Evolutionary conservation across 2,113 vertebrate genomes (phyloP).

Genomic region (Ctenomys sociabilis): DNA sequence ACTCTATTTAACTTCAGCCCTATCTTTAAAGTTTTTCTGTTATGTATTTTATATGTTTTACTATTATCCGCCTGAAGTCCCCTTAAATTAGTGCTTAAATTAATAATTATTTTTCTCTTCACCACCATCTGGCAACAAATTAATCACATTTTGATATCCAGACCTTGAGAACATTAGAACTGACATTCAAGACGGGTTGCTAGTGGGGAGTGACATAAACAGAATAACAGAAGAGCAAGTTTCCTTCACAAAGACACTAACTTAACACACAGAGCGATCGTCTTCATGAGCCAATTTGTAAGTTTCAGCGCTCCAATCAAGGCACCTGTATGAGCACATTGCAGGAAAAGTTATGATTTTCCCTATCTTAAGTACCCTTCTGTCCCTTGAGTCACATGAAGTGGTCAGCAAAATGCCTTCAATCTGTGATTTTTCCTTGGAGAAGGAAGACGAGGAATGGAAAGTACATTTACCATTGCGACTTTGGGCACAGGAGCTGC

Average conservation of each 20-base stretch:
- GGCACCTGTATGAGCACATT: background rate
- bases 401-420: background rate
- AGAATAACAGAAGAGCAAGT: background rate
- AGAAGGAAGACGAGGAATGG: background rate
- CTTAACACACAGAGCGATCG: background rate
- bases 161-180: background rate
- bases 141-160: background rate
- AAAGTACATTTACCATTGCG: background rate
- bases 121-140: background rate
- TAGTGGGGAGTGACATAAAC: background rate
- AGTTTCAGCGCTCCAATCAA: background rate
- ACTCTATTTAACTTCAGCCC: background rate
- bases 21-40: background rate
- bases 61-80: background rate
- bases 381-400: background rate
- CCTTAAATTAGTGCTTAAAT: conserved; percentile 3
- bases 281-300: background rate
- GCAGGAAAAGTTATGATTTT: background rate
- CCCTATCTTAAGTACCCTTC: no score
- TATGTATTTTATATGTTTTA: background rate
- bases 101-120: background rate
- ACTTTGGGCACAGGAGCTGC: background rate
- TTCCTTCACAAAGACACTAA: background rate
- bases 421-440: background rate
- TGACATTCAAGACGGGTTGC: background rate